Conservation (phyloP, 2,888 invertebrate genomes). For the Synanthedon andrenaeformis region DNA sequence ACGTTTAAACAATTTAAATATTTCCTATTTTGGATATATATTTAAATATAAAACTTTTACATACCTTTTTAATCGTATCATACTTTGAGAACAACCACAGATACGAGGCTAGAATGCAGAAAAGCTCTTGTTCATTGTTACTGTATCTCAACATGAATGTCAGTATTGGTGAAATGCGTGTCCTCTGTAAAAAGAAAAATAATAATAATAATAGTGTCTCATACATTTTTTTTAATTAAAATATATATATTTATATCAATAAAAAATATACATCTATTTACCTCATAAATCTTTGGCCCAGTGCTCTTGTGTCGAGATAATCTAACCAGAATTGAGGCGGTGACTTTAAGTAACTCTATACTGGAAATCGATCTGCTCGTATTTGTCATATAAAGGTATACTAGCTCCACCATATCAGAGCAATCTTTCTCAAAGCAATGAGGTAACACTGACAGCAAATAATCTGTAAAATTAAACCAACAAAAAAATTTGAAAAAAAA, state of each 20-base stretch:
- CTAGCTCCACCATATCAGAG: constrained; percentile 33
- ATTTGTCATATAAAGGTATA: constrained; percentile 50
- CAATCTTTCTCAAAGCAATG: constrained; percentile 50
- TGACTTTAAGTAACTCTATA: constrained; percentile 64
- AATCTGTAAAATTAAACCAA: constrained; percentile 30
- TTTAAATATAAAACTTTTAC: constrained; percentile 3
- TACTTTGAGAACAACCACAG: constrained; percentile 76
- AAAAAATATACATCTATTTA: constrained; percentile 14
- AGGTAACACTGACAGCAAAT: constrained; percentile 54
- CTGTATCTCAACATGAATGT: constrained; percentile 76
- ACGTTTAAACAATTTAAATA: not conserved
- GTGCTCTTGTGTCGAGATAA: constrained; percentile 74
- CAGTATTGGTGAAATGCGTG: constrained; percentile 71
- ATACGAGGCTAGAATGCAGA: constrained; percentile 74
- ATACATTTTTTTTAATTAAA: no score
- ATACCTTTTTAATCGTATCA: constrained; percentile 48
- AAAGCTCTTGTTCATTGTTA: constrained; percentile 74
- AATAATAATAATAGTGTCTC: no score
- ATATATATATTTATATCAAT: no score
- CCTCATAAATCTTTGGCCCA: constrained; percentile 71
- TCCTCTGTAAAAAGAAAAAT: constrained; percentile 52
- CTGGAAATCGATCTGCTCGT: constrained; percentile 73
- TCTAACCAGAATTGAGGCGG: constrained; percentile 74
- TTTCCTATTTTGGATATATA: not conserved
- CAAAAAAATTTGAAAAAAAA: not conserved